These are phyloP conservation scores for Mixornis gularis DNA, from an alignment of 2,113 vertebrate genomes.

Conservation along the genomic window DNA sequence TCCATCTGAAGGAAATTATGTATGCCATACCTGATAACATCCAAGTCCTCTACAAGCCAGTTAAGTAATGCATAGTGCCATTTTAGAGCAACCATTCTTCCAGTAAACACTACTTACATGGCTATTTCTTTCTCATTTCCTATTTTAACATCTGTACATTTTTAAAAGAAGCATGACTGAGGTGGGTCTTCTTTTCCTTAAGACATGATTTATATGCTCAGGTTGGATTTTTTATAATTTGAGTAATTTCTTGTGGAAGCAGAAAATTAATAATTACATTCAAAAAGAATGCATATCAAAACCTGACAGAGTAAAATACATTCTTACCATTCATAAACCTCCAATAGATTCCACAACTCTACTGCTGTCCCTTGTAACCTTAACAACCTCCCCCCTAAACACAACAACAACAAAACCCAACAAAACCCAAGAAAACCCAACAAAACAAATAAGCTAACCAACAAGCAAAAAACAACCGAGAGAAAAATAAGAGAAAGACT, in stretches of 20 bases:
- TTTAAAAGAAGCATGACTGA: background rate
- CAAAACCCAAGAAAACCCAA: background rate
- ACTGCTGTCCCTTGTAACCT: background rate
- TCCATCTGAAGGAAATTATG: background rate
- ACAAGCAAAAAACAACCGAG: background rate
- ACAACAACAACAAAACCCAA: background rate
- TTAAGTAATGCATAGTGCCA: background rate
- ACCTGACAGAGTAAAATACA: background rate
- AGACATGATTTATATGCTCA: background rate
- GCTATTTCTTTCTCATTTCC: background rate
- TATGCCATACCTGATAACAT: background rate
- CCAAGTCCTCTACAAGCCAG: background rate
- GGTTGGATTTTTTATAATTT: background rate
- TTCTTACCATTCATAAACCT: background rate
- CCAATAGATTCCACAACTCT: background rate
- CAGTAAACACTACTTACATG: background rate
- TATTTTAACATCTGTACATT: background rate
- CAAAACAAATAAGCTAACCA: background rate
- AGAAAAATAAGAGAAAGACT: background rate
- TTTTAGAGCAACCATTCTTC: background rate
- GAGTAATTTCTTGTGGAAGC: background rate
- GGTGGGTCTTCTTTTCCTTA: background rate
- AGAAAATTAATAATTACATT: constrained; percentile 15
- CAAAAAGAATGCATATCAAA: background rate
- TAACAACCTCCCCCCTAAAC: background rate